Evolutionary conservation across 2,797 vertebrate species (phyloP).

Genomic region (Fringilla coelebs): DNA sequence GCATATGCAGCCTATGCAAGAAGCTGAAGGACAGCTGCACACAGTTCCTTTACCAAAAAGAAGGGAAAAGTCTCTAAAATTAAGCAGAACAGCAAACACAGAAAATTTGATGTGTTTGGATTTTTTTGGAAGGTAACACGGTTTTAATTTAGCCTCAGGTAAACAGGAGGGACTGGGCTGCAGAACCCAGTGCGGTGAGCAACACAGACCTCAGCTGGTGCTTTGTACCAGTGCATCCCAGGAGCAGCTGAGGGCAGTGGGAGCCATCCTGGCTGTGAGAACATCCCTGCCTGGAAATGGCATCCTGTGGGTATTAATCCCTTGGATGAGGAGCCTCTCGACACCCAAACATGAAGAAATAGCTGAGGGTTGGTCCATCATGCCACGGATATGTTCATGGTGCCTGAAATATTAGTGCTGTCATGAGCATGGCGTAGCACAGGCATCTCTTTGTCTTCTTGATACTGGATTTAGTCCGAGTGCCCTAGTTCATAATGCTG

Average conservation of each 20-base stretch:
- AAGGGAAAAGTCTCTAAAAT: background rate
- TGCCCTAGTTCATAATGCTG: background rate
- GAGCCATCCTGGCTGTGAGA: background rate
- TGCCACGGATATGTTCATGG: background rate
- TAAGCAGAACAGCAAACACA: background rate
- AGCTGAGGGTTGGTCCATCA: background rate
- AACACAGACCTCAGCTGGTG: background rate
- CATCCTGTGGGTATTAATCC: background rate
- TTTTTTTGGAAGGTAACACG: background rate
- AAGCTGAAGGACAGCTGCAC: background rate
- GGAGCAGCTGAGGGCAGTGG: background rate
- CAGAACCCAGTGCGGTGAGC: background rate
- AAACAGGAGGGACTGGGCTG: background rate
- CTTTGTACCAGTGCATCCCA: background rate
- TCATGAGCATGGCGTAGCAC: background rate
- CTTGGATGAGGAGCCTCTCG: background rate
- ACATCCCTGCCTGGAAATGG: fast-evolving
- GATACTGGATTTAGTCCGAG: background rate
- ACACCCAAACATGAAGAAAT: background rate
- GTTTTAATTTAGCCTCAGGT: background rate
- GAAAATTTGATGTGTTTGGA: background rate
- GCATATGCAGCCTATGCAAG: background rate
- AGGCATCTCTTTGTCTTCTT: background rate
- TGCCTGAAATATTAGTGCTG: background rate
- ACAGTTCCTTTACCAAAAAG: background rate